A percentile compares a stretch with the other conserved stretches of the same genome.
These are phyloP conservation scores for Holacanthella duospinosa DNA, from an alignment of 2,888 invertebrate species.

Conservation along the genomic window DNA sequence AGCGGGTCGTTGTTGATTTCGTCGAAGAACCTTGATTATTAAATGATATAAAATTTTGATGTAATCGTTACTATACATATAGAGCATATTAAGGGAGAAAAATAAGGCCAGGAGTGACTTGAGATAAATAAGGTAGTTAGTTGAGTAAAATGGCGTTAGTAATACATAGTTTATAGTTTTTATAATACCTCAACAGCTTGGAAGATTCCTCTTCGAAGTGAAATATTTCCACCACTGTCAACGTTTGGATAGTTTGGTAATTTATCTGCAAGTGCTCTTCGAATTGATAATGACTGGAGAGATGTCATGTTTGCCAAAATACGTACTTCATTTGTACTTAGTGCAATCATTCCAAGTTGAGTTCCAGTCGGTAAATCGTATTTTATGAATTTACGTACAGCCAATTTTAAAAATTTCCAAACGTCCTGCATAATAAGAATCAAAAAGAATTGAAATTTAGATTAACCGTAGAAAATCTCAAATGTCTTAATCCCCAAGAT, in stretches of 20 bases:
- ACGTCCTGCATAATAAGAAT: slow-evolving; percentile 30
- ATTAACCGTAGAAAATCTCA: background rate
- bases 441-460: slow-evolving; percentile 3
- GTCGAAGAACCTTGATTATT: slow-evolving; percentile 31
- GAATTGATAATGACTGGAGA: slow-evolving; percentile 30
- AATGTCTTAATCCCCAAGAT: background rate
- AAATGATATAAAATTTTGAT: no score
- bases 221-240: slow-evolving; percentile 36
- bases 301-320: slow-evolving; percentile 37
- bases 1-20: slow-evolving; percentile 36
- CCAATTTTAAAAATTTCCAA: slow-evolving; percentile 37
- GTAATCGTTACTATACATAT: no score
- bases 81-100: background rate
- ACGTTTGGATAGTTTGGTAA: slow-evolving; percentile 38
- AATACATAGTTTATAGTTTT: no score
- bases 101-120: background rate
- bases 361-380: slow-evolving; percentile 35
- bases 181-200: slow-evolving; percentile 37
- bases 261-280: slow-evolving; percentile 37
- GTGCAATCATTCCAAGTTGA: slow-evolving; percentile 37
- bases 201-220: slow-evolving; percentile 35
- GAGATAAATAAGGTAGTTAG: background rate
- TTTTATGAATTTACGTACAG: slow-evolving; percentile 37
- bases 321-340: slow-evolving; percentile 36
- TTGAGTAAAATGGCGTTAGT: no score